Percentiles rank a stretch among this genome's conserved stretches.
Conservation (phyloP, 2,113 vertebrate species). For the Tonatia bakeri region DNA sequence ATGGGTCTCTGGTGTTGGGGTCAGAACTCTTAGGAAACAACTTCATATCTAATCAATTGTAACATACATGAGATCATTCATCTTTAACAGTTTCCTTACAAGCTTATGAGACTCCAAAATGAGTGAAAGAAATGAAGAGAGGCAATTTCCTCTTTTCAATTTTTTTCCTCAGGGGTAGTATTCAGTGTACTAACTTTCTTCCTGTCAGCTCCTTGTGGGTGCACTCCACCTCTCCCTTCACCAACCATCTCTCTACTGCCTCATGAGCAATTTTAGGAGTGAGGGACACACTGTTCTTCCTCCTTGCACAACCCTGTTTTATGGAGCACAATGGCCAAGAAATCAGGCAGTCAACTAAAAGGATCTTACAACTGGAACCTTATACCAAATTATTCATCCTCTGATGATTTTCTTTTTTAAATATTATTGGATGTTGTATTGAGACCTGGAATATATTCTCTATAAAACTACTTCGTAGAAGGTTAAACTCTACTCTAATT, state of each 20-base stretch:
- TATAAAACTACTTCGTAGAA: not conserved
- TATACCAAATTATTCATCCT: not conserved
- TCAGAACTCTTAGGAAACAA: constrained; percentile 22
- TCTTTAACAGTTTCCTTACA: not conserved
- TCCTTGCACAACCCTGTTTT: not conserved
- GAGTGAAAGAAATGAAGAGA: not conserved
- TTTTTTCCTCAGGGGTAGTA: not conserved
- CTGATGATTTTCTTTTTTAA: not conserved
- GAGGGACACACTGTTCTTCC: not conserved
- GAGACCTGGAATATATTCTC: not conserved
- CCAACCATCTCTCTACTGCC: not conserved
- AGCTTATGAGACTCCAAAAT: not conserved
- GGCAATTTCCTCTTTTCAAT: not conserved
- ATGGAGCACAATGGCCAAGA: not conserved
- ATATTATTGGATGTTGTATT: not conserved
- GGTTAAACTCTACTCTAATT: not conserved
- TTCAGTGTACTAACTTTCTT: not conserved
- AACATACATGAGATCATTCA: not conserved
- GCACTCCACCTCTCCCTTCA: not conserved
- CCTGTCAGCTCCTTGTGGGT: not conserved
- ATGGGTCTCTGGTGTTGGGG: not conserved
- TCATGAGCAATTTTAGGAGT: not conserved
- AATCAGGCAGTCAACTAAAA: not conserved
- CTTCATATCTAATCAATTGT: not conserved
- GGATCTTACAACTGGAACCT: not conserved